Percentiles rank a stretch among this genome's conserved stretches.
Conservation (phyloP, 2,888 invertebrate species). For the Globia sparganii region DNA sequence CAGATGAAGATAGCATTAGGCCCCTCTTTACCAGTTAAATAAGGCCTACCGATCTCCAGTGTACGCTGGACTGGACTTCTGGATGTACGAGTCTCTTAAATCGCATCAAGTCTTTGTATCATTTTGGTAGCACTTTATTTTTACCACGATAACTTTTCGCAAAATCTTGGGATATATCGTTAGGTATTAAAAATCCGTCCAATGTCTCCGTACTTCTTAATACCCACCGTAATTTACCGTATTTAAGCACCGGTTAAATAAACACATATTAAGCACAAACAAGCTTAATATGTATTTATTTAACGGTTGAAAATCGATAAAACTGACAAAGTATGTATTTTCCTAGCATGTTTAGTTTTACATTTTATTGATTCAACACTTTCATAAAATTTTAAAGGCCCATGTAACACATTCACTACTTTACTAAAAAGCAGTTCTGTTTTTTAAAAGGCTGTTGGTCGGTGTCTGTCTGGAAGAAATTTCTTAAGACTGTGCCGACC, state of each 20-base stretch:
- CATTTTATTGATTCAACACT: slow-evolving; percentile 19
- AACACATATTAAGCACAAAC: too few species aligned
- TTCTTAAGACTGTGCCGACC: too few species aligned
- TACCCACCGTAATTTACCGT: slow-evolving; percentile 27
- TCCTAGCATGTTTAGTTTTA: neutral
- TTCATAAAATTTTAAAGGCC: slow-evolving; percentile 4
- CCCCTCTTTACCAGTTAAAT: neutral
- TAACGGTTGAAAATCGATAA: slow-evolving; percentile 17
- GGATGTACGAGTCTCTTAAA: neutral
- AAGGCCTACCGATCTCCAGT: neutral
- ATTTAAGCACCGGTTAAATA: slow-evolving; percentile 19
- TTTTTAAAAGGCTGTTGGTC: too few species aligned
- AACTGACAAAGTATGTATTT: slow-evolving; percentile 4
- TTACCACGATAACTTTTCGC: neutral
- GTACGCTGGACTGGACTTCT: neutral
- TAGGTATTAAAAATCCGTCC: neutral
- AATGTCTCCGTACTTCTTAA: neutral
- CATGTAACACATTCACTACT: neutral
- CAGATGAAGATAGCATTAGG: too few species aligned
- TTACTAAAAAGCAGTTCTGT: neutral
- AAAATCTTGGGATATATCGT: neutral
- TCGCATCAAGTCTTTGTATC: neutral
- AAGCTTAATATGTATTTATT: slow-evolving; percentile 16
- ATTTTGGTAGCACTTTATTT: neutral
- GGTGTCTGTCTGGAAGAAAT: too few species aligned